These are phyloP conservation scores for Monochamus alternatus DNA, from an alignment of 2,888 invertebrate species.

Conservation along the genomic window DNA sequence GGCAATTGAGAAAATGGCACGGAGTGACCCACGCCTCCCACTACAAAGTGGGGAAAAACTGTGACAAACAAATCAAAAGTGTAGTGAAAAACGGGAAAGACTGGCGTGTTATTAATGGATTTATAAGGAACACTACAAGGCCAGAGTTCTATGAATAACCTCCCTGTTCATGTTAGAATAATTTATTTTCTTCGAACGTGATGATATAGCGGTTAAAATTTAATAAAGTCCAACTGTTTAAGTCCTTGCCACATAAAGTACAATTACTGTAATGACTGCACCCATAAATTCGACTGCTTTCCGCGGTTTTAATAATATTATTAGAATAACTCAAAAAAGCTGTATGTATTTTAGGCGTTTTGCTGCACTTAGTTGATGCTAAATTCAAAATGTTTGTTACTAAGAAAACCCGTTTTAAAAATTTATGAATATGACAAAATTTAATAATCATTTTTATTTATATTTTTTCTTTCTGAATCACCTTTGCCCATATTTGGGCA, in stretches of 20 bases:
- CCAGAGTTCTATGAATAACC: constrained; percentile 36
- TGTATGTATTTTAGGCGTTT: too few species aligned
- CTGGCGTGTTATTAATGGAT: constrained; percentile 38
- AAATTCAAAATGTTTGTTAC: too few species aligned
- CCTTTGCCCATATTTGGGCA: too few species aligned
- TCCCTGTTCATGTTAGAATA: constrained; percentile 41
- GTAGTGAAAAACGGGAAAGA: constrained; percentile 24
- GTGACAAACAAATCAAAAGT: constrained; percentile 28
- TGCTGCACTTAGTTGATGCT: too few species aligned
- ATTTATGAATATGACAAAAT: too few species aligned
- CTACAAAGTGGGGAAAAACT: constrained; percentile 6
- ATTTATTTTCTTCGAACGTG: constrained; percentile 39
- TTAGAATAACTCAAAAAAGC: not conserved
- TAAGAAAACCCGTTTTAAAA: too few species aligned
- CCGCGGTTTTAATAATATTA: not conserved
- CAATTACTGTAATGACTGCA: constrained; percentile 11
- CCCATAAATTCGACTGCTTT: constrained; percentile 2
- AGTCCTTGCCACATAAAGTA: constrained; percentile 8
- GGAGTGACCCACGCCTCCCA: constrained; percentile 22
- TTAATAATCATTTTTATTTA: too few species aligned
- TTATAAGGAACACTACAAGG: constrained; percentile 43
- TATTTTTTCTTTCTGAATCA: too few species aligned
- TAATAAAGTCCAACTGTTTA: constrained; percentile 33
- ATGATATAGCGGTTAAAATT: constrained; percentile 28
- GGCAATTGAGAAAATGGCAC: not conserved